phyloP scores from a whole-genome alignment of 2,888 invertebrate species.

The Torymus texanus region DNA sequence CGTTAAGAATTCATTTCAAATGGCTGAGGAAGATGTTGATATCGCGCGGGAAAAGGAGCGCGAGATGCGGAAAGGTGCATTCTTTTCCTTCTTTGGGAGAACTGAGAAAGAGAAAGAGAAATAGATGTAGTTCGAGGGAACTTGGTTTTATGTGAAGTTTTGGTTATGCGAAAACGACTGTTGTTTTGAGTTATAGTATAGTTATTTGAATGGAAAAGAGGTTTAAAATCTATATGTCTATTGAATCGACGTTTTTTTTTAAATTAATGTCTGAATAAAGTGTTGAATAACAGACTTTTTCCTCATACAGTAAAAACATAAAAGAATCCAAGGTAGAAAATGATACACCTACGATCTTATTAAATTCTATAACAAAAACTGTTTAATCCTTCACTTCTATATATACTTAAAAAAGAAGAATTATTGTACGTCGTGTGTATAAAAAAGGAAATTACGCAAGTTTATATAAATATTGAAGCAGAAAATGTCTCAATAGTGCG shows the following conservation, averaged over 20 bases:
- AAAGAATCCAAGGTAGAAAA: too few relatives aligned
- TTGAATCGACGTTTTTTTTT: too few relatives aligned
- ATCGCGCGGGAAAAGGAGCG: conserved; percentile 20
- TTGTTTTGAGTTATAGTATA: not conserved
- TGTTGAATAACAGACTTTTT: too few relatives aligned
- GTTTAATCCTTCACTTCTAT: too few relatives aligned
- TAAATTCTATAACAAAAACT: too few relatives aligned
- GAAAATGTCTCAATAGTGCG: not conserved
- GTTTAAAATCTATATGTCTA: not conserved
- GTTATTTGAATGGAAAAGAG: conserved; percentile 2
- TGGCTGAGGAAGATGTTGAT: conserved; percentile 48
- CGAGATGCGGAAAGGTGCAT: not conserved
- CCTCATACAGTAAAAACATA: too few relatives aligned
- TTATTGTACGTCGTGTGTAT: not conserved
- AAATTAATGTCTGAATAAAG: too few relatives aligned
- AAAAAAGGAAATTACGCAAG: conserved; percentile 7
- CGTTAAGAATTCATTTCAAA: conserved; percentile 64
- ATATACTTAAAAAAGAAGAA: too few relatives aligned
- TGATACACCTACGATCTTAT: too few relatives aligned
- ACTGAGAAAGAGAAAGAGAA: not conserved
- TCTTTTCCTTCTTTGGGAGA: not conserved
- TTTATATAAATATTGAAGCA: conserved; percentile 9
- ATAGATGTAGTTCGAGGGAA: conserved; percentile 31
- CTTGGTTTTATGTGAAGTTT: conserved; percentile 7
- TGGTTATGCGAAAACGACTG: not conserved